A percentile compares a stretch with the other conserved stretches of the same genome.
phyloP scores from a whole-genome alignment of 2,888 invertebrate genomes.

The Pollenia angustigena region DNA sequence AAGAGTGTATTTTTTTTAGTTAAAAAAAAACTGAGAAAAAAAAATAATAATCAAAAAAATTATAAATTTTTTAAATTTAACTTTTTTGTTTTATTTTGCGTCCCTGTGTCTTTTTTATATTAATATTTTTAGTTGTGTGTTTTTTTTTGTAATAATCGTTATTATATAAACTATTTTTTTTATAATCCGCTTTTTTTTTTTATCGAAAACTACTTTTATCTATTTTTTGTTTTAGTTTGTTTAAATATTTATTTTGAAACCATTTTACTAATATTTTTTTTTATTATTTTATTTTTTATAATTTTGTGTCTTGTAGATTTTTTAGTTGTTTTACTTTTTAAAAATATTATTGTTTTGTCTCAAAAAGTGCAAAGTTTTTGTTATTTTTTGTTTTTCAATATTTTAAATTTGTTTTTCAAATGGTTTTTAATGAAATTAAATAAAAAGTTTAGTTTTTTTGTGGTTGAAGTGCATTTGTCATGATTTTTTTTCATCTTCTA shows the following conservation, averaged over 20 bases:
- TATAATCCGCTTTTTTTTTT: conserved; percentile 66
- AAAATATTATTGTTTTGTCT: conserved; percentile 73
- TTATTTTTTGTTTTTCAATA: conserved; percentile 51
- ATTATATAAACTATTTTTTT: conserved; percentile 69
- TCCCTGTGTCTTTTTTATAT: conserved; percentile 73
- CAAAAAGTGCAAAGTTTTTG: conserved; percentile 68
- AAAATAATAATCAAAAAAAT: conserved; percentile 25
- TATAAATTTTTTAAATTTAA: conserved; percentile 28
- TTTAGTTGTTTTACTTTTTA: conserved; percentile 44
- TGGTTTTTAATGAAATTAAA: conserved; percentile 54
- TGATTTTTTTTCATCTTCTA: conserved; percentile 55
- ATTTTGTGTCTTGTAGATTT: conserved; percentile 35
- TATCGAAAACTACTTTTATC: conserved; percentile 69
- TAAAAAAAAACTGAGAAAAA: conserved; percentile 18
- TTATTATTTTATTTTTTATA: conserved; percentile 32
- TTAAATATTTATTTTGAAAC: conserved; percentile 73
- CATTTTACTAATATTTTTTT: conserved; percentile 73
- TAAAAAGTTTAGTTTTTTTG: conserved; percentile 31
- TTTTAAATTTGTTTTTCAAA: conserved; percentile 61
- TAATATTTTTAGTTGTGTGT: conserved; percentile 28
- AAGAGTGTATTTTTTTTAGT: conserved; percentile 65
- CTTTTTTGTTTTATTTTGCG: conserved; percentile 66
- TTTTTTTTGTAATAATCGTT: conserved; percentile 60
- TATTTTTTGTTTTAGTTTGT: conserved; percentile 51
- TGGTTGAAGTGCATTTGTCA: conserved; percentile 60